These are phyloP conservation scores for Brachypteracias leptosomus DNA, from an alignment of 2,113 vertebrate species.

Conservation along the genomic window DNA sequence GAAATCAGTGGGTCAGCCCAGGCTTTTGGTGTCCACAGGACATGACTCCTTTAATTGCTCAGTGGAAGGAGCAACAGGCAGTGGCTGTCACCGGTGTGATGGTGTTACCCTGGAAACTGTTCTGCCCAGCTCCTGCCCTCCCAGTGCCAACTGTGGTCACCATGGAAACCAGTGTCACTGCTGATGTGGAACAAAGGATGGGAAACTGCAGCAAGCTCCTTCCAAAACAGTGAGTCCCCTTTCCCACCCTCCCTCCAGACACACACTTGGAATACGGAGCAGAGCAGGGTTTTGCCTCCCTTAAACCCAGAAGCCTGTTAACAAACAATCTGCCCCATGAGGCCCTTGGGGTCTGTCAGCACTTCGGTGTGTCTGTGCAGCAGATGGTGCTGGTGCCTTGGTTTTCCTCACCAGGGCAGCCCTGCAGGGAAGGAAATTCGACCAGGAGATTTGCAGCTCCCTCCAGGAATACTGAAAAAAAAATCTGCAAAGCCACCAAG, in stretches of 20 bases:
- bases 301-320: background rate
- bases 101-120: conserved; percentile 49
- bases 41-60: background rate
- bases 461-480: background rate
- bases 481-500: background rate
- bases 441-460: background rate
- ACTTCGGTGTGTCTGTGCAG: accelerated
- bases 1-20: background rate
- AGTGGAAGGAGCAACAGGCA: background rate
- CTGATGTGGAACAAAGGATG: conserved; percentile 40
- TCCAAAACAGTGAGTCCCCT: background rate
- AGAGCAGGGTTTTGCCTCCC: background rate
- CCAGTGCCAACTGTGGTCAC: background rate
- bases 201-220: background rate
- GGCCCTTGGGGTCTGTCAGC: background rate
- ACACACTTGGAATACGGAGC: accelerated
- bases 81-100: background rate
- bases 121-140: conserved; percentile 27
- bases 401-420: background rate
- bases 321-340: background rate
- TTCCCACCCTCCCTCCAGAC: background rate
- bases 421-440: background rate
- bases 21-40: background rate
- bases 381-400: background rate
- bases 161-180: conserved; percentile 4